Percentiles rank a stretch among this genome's conserved stretches.
Conservation (phyloP, 2,888 invertebrate species). For the Spodoptera exigua region DNA sequence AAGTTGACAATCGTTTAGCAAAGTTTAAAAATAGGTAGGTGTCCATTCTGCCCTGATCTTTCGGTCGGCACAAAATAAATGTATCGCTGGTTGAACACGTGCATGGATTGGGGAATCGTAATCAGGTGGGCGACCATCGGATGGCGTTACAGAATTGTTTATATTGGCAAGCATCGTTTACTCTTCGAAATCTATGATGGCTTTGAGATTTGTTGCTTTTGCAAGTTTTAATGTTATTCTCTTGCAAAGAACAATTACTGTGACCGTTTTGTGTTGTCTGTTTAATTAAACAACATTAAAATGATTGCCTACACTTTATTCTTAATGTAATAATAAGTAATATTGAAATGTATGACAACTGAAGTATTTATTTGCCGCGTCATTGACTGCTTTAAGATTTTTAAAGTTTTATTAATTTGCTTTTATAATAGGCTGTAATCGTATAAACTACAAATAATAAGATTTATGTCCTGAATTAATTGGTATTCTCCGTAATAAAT, state of each 20-base stretch:
- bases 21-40: slow-evolving; percentile 60
- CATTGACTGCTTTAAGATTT: too few species aligned
- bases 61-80: slow-evolving; percentile 76
- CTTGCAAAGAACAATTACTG: slow-evolving; percentile 17
- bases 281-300: too few species aligned
- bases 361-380: too few species aligned
- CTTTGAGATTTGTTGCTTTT: slow-evolving; percentile 17
- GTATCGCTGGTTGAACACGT: slow-evolving; percentile 83
- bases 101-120: slow-evolving; percentile 77
- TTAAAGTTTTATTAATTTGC: too few species aligned
- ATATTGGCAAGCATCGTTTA: slow-evolving; percentile 59
- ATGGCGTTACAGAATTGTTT: slow-evolving; percentile 69
- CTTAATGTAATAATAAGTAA: too few species aligned
- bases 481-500: too few species aligned
- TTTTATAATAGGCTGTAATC: too few species aligned
- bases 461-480: too few species aligned
- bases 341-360: too few species aligned
- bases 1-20: slow-evolving; percentile 72
- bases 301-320: too few species aligned
- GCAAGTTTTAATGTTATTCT: slow-evolving; percentile 21
- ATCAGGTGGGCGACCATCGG: slow-evolving; percentile 80
- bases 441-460: too few species aligned
- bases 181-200: slow-evolving; percentile 49
- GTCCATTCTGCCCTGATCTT: slow-evolving; percentile 75
- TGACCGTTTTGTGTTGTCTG: background rate